Evolutionary conservation across 2,797 vertebrate species (phyloP), one percentile per base, ranked within the genome.

Genomic region (Onychomys leucogaster): DNA sequence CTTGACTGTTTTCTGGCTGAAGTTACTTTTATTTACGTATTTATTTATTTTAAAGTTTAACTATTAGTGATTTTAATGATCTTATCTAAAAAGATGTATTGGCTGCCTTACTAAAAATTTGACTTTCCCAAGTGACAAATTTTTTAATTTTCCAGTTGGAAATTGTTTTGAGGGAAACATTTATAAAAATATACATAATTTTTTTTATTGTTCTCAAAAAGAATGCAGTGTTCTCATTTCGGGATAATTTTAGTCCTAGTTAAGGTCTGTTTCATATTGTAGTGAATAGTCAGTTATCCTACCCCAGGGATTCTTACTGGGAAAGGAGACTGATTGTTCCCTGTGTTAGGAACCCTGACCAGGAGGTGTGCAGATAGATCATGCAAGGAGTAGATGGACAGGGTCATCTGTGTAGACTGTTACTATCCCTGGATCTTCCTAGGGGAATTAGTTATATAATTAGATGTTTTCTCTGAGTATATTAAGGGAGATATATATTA

Each of bases 1-100:
- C 49, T 63, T 73, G 77, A 83, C 75, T 92, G 7, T 77, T 86
- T 97, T 97, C 89, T 97, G 69, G 59, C 37, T 91, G 10, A 14
- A 57, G 4, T 90, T 90, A 41, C 32, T 86, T 75, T 87, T 16
- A 46, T 61, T 80, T 82, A 82, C 25, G 59, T 63, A 71, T 27
- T 65, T 63, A 63, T 43, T 61, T 84, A 46, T 84, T 65, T 85
- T 67, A 49, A 69, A 69, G 21, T 49, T 67, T 37, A 69, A 86
- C 4, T 37, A 12, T 86, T 86, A 84, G 41, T 83, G 16, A 43
- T 63, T 83, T 65, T 84, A 84, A 34, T 84, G 61, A 19, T 81
- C 65, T 90, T 96, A 46, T 61, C 63, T 93, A 55, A 94, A 93
- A 95, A 19, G 9, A 88, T 3, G 6, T 84, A 81, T 82, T n/a